phyloP scores from a whole-genome alignment of 2,888 invertebrate genomes.

The Eupithecia subfuscata region DNA sequence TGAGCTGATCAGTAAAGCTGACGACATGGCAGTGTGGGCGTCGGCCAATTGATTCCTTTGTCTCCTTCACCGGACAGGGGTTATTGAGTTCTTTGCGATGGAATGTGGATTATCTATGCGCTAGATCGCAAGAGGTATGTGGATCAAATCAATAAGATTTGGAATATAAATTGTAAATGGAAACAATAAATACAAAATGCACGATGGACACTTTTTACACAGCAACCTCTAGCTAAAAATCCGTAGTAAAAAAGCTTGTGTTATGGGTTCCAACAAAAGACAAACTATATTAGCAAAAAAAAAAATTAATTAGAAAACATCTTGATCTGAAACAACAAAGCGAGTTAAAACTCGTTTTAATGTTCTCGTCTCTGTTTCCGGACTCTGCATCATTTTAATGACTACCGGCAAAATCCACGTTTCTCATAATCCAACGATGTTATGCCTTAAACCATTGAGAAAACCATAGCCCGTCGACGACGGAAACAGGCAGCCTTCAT shows the following conservation, averaged over 20 bases:
- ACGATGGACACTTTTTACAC: neutral
- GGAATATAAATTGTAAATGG: neutral
- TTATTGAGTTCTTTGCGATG: neutral
- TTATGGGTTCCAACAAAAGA: neutral
- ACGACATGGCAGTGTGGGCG: constrained; percentile 6
- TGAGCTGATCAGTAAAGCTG: constrained; percentile 4
- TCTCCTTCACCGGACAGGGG: neutral
- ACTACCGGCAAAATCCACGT: constrained; percentile 38
- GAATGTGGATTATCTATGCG: neutral
- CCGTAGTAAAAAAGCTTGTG: neutral
- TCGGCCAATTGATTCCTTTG: constrained; percentile 12
- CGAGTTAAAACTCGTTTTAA: no score
- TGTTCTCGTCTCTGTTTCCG: no score
- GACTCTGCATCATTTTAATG: no score
- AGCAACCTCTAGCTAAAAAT: neutral
- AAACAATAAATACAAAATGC: neutral
- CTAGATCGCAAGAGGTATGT: neutral
- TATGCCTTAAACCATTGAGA: constrained; percentile 87
- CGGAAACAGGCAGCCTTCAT: constrained; percentile 78
- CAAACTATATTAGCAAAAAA: no score
- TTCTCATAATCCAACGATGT: constrained; percentile 78
- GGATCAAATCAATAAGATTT: neutral
- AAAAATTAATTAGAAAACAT: no score
- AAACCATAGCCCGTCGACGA: constrained; percentile 90
- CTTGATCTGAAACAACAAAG: no score